Conservation (phyloP, 2,888 invertebrate species). For the Clanis bilineata region DNA sequence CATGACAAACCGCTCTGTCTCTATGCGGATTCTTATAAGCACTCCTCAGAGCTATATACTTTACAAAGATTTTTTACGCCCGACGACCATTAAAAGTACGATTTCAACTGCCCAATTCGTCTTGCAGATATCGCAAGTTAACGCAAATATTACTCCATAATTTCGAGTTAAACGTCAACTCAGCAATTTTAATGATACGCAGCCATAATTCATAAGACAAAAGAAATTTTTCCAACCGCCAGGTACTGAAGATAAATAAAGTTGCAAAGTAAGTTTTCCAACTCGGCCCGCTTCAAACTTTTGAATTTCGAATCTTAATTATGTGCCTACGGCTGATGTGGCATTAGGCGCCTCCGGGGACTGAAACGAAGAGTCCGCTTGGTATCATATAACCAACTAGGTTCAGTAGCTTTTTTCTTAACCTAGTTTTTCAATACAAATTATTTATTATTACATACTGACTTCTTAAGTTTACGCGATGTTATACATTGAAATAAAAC, state of each 20-base stretch:
- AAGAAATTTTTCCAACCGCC: slow-evolving; percentile 41
- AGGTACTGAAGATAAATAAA: slow-evolving; percentile 48
- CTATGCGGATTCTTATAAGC: no score
- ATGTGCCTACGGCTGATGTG: slow-evolving; percentile 34
- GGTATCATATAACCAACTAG: slow-evolving; percentile 49
- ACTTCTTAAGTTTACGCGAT: no score
- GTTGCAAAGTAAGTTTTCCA: slow-evolving; percentile 42
- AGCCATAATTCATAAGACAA: slow-evolving; percentile 33
- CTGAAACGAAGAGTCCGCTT: slow-evolving; percentile 42
- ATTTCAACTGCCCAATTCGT: not conserved
- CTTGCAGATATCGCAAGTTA: not conserved
- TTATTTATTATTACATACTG: no score
- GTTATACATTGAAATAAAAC: no score
- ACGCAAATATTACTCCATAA: not conserved
- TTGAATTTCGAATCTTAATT: slow-evolving; percentile 48
- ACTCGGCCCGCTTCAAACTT: slow-evolving; percentile 37
- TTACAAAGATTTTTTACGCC: no score
- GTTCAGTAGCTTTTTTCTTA: slow-evolving; percentile 17
- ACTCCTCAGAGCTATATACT: no score
- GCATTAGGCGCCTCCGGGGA: slow-evolving; percentile 36
- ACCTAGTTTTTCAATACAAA: no score
- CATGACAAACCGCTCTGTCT: no score
- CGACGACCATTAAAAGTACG: no score
- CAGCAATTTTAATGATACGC: slow-evolving; percentile 12
- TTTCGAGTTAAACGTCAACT: not conserved